Evolutionary conservation across 2,113 vertebrate species (phyloP).

Genomic region (Varanus komodoensis): DNA sequence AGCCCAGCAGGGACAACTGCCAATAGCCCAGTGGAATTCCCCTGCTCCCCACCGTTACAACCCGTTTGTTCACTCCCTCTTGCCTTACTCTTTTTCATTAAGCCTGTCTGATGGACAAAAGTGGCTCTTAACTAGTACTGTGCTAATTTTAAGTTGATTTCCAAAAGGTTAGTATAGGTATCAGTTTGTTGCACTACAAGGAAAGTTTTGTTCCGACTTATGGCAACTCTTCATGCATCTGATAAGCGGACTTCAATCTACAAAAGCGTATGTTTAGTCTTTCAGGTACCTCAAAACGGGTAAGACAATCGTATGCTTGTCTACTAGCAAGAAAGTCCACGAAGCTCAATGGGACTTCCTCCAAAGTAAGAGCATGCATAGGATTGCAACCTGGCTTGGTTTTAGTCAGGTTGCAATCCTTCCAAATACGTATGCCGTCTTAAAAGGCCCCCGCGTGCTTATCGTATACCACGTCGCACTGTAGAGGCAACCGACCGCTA

Average conservation of each 20-base stretch:
- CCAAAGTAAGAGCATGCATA: not conserved
- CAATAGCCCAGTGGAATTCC: too few species aligned
- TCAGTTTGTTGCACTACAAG: not conserved
- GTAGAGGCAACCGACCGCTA: not conserved
- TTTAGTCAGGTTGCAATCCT: not conserved
- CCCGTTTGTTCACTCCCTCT: too few species aligned
- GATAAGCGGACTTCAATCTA: not conserved
- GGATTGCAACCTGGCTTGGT: not conserved
- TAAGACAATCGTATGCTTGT: too few species aligned
- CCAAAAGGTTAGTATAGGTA: not conserved
- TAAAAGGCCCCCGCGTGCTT: not conserved
- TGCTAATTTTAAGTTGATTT: not conserved
- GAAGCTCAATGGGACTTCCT: not conserved
- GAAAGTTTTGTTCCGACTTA: not conserved
- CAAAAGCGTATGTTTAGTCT: not conserved
- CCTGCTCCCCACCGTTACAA: too few species aligned
- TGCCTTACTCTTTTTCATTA: not conserved
- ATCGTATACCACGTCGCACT: not conserved
- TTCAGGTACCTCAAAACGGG: not conserved
- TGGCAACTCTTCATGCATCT: not conserved
- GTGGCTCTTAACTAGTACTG: not conserved
- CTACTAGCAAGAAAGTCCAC: too few species aligned
- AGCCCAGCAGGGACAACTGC: too few species aligned
- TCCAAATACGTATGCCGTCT: not conserved
- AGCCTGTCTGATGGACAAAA: not conserved